A percentile compares a stretch with the other conserved stretches of the same genome.
phyloP scores from a whole-genome alignment of 2,888 invertebrate species.

The Pammene aurita region DNA sequence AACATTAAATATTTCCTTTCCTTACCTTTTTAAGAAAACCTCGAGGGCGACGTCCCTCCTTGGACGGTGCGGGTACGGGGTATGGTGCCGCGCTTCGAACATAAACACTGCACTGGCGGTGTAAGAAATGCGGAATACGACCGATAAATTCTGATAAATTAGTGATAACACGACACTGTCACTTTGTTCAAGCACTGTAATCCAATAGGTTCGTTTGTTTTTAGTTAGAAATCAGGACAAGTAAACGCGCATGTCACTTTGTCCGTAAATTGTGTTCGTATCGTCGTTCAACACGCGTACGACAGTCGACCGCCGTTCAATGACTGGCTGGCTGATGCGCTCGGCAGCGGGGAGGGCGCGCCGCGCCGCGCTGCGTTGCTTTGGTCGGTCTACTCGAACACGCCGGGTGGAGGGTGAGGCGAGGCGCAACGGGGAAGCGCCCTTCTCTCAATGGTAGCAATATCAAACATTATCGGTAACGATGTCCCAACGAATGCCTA shows the following conservation, averaged over 20 bases:
- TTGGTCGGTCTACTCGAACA: slow-evolving; percentile 44
- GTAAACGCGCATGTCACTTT: slow-evolving; percentile 72
- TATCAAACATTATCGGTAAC: slow-evolving; percentile 46
- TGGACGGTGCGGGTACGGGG: slow-evolving; percentile 70
- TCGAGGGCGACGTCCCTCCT: slow-evolving; percentile 80
- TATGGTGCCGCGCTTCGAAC: slow-evolving; percentile 71
- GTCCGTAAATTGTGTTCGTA: slow-evolving; percentile 53
- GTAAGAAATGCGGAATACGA: slow-evolving; percentile 63
- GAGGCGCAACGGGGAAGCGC: slow-evolving; percentile 56
- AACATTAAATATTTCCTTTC: slow-evolving; percentile 34
- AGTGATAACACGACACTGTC: slow-evolving; percentile 64
- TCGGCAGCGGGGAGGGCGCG: slow-evolving; percentile 47
- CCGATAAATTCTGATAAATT: slow-evolving; percentile 28
- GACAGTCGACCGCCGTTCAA: slow-evolving; percentile 69
- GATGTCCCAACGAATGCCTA: slow-evolving; percentile 20
- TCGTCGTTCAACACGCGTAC: slow-evolving; percentile 44
- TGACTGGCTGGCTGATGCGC: slow-evolving; percentile 59
- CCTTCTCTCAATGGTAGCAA: slow-evolving; percentile 46
- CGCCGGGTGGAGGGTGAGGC: slow-evolving; percentile 48
- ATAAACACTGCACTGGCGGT: slow-evolving; percentile 81
- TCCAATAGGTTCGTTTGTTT: slow-evolving; percentile 72
- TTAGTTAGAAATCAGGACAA: slow-evolving; percentile 72
- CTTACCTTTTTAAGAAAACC: slow-evolving; percentile 73
- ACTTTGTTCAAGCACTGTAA: slow-evolving; percentile 73
- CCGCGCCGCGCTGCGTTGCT: slow-evolving; percentile 49